Conservation (phyloP, 1,140 invertebrate genomes). For the Stratiolaelaps scimitus region DNA sequence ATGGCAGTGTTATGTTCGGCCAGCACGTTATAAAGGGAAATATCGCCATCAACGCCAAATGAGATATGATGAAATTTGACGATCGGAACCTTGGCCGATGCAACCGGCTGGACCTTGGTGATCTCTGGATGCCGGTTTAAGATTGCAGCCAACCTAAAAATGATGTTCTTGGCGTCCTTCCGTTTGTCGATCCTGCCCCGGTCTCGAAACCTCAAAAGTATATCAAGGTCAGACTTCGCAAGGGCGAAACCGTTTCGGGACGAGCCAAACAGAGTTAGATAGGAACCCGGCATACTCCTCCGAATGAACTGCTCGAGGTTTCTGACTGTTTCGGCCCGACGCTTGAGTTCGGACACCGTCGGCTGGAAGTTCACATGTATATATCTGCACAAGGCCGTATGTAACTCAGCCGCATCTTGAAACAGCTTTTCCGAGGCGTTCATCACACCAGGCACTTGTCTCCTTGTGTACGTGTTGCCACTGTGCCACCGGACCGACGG, state of each 20-base stretch:
- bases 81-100: slow-evolving; percentile 54
- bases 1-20: slow-evolving; percentile 49
- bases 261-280: slow-evolving; percentile 50
- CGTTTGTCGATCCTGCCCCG: slow-evolving; percentile 38
- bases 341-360: slow-evolving; percentile 37
- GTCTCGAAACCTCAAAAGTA: slow-evolving; percentile 48
- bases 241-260: slow-evolving; percentile 53
- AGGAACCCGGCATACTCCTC: slow-evolving; percentile 40
- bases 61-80: slow-evolving; percentile 48
- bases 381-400: slow-evolving; percentile 26
- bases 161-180: slow-evolving; percentile 41
- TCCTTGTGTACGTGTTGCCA: background rate
- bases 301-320: slow-evolving; percentile 42
- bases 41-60: slow-evolving; percentile 48
- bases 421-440: slow-evolving; percentile 35
- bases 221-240: slow-evolving; percentile 49
- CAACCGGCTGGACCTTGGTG: slow-evolving; percentile 46
- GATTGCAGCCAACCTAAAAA: slow-evolving; percentile 43
- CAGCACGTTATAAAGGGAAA: slow-evolving; percentile 51
- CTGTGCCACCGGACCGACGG: background rate
- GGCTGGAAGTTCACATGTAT: slow-evolving; percentile 40
- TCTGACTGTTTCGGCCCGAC: slow-evolving; percentile 40
- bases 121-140: slow-evolving; percentile 42
- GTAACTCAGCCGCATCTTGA: slow-evolving; percentile 16
- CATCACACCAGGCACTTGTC: slow-evolving; percentile 34